These are phyloP conservation scores for Cryptus armator DNA, from an alignment of 2,888 invertebrate species.

Conservation along the genomic window DNA sequence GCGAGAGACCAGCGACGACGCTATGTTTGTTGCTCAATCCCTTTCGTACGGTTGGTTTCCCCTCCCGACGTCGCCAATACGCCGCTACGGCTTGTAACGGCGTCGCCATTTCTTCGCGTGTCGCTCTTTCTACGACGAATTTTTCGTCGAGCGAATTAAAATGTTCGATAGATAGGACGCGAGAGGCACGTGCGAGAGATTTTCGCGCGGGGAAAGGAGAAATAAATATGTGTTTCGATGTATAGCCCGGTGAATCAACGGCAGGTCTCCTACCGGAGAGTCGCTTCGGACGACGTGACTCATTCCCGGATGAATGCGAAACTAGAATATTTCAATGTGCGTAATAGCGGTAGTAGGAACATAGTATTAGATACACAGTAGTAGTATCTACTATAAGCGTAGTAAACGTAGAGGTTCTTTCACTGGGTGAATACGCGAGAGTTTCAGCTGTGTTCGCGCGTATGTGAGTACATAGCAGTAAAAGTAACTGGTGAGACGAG, in stretches of 20 bases:
- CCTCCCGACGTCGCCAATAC: neutral
- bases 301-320: constrained; percentile 46
- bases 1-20: neutral
- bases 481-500: constrained; percentile 25
- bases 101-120: no score
- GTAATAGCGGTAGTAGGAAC: constrained; percentile 22
- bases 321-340: constrained; percentile 47
- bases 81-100: neutral
- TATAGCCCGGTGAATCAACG: neutral
- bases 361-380: constrained; percentile 27
- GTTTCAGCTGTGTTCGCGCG: neutral
- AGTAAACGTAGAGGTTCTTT: constrained; percentile 8
- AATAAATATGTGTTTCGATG: neutral
- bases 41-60: neutral
- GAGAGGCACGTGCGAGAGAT: neutral
- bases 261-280: neutral
- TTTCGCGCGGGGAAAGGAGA: neutral
- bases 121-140: neutral
- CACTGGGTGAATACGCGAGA: constrained; percentile 28
- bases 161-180: neutral
- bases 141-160: neutral
- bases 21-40: neutral
- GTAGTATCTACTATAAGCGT: neutral
- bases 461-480: constrained; percentile 18
- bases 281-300: constrained; percentile 26